These are phyloP conservation scores for Colletes latitarsis DNA, from an alignment of 1,140 invertebrate genomes.

Conservation along the genomic window DNA sequence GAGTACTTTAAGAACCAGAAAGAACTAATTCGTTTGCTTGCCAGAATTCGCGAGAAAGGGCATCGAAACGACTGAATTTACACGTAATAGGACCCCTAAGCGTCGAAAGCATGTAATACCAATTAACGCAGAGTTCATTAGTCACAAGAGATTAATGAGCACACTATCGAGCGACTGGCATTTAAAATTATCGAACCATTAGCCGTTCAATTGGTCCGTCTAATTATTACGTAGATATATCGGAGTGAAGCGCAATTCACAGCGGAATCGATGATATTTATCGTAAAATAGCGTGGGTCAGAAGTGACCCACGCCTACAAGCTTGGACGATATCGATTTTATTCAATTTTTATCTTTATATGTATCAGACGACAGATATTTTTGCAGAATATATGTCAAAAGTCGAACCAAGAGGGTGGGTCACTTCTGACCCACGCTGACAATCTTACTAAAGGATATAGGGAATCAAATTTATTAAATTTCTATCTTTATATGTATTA, in stretches of 20 bases:
- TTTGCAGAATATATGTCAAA: no score
- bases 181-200: slow-evolving; percentile 24
- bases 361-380: no score
- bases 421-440: no score
- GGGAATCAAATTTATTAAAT: no score
- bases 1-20: background rate
- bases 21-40: background rate
- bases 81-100: background rate
- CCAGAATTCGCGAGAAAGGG: background rate
- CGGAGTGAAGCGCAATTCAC: no score
- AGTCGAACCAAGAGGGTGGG: no score
- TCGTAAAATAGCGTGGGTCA: no score
- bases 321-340: no score
- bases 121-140: slow-evolving; percentile 14
- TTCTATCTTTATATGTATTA: no score
- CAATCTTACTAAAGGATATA: no score
- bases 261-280: background rate
- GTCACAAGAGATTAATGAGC: slow-evolving; percentile 22
- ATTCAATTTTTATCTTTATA: no score
- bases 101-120: background rate
- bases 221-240: background rate
- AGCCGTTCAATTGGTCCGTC: background rate
- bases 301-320: no score
- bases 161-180: background rate
- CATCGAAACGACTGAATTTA: background rate